phyloP scores from a whole-genome alignment of 2,113 vertebrate species.

The Nanorana parkeri region DNA sequence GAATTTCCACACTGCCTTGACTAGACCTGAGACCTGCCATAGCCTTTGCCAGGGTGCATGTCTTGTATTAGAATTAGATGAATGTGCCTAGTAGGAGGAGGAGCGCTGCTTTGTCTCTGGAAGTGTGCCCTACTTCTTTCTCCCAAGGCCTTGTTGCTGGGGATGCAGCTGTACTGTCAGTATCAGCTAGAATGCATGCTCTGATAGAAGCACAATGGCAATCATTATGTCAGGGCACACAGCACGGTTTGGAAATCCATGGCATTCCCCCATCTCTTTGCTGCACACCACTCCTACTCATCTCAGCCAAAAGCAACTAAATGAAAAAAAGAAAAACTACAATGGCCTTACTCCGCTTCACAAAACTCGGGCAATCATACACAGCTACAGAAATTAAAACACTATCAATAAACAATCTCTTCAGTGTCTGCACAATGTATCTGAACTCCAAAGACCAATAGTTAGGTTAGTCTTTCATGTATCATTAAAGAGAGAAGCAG shows the following conservation, averaged over 20 bases:
- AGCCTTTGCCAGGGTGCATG: conserved; percentile 50
- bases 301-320: conserved; percentile 15
- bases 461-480: too few species aligned
- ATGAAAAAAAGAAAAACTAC: conserved; percentile 27
- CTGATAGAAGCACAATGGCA: conserved; percentile 67
- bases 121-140: conserved; percentile 73
- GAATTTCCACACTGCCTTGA: conserved; percentile 29
- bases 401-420: too few species aligned
- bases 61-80: conserved; percentile 46
- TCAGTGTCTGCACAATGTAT: too few species aligned
- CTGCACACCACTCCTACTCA: conserved; percentile 21
- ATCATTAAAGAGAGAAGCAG: too few species aligned
- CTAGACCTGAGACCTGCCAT: conserved; percentile 42
- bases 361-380: too few species aligned
- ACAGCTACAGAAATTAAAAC: too few species aligned
- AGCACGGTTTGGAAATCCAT: conserved; percentile 58
- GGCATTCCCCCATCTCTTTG: conserved; percentile 22
- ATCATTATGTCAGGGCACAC: conserved; percentile 69
- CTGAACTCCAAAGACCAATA: too few species aligned
- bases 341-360: neutral
- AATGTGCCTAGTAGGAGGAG: conserved; percentile 61
- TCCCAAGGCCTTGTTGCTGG: conserved; percentile 68
- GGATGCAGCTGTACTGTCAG: conserved; percentile 74
- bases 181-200: conserved; percentile 64
- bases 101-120: conserved; percentile 58